Percentiles rank a stretch among this genome's conserved stretches.
phyloP scores from a whole-genome alignment of 2,797 vertebrate genomes.

The Coregonus ussuriensis region DNA sequence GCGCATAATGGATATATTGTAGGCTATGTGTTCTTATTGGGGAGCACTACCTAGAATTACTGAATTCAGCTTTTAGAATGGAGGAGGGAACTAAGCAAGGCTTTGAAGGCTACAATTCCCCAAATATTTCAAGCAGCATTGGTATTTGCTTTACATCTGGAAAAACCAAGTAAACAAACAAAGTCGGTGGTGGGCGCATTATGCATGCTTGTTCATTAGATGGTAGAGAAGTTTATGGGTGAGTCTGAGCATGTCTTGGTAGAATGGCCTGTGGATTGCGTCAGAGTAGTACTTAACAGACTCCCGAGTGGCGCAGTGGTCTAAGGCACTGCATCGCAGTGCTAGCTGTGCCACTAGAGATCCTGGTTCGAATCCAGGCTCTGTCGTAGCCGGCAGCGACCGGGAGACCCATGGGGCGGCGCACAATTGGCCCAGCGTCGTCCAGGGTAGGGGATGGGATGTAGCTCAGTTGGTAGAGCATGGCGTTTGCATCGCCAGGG shows the following conservation, averaged over 20 bases:
- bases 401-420: no score
- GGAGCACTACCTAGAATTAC: neutral
- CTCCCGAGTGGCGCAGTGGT: no score
- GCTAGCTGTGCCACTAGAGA: no score
- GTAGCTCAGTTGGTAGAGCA: no score
- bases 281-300: neutral
- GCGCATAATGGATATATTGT: neutral
- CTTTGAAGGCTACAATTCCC: neutral
- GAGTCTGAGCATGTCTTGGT: constrained; percentile 23
- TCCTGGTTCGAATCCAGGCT: no score
- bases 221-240: neutral
- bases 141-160: neutral
- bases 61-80: no score
- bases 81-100: neutral
- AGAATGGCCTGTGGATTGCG: constrained; percentile 44
- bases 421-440: no score
- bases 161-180: neutral
- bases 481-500: no score
- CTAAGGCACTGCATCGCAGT: no score
- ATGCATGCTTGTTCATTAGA: neutral
- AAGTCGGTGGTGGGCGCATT: no score
- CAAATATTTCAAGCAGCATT: neutral
- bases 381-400: no score
- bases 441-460: no score
- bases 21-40: neutral